Conservation (phyloP, 2,113 vertebrate species). For the Sturnira hondurensis region DNA sequence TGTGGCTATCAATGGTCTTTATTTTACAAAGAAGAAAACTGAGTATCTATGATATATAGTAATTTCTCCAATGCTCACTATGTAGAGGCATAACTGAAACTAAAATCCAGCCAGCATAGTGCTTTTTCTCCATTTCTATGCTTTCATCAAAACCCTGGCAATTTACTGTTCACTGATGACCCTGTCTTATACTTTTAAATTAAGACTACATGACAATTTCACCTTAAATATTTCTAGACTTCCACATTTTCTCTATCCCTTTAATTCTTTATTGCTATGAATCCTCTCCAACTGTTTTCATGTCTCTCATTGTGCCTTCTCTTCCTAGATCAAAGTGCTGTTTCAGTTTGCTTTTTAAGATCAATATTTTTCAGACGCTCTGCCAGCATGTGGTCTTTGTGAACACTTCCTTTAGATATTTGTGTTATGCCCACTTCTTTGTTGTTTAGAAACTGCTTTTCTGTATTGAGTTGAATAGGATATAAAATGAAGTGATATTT, state of each 20-base stretch:
- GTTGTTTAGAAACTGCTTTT: background rate
- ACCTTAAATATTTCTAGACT: background rate
- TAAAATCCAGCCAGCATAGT: background rate
- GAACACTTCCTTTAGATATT: background rate
- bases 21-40: background rate
- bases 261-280: background rate
- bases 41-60: background rate
- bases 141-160: background rate
- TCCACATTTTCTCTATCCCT: background rate
- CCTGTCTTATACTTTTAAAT: constrained; percentile 7
- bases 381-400: background rate
- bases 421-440: background rate
- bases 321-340: constrained; percentile 1
- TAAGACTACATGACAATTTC: background rate
- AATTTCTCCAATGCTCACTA: background rate
- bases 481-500: constrained; percentile 3
- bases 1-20: background rate
- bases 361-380: constrained; percentile 28
- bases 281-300: background rate
- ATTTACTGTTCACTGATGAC: background rate
- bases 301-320: background rate
- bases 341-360: constrained; percentile 33
- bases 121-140: background rate
- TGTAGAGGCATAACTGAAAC: background rate
- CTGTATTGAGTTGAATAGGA: background rate